Conservation (phyloP, 2,888 invertebrate genomes). For the Octodonta nipae region DNA sequence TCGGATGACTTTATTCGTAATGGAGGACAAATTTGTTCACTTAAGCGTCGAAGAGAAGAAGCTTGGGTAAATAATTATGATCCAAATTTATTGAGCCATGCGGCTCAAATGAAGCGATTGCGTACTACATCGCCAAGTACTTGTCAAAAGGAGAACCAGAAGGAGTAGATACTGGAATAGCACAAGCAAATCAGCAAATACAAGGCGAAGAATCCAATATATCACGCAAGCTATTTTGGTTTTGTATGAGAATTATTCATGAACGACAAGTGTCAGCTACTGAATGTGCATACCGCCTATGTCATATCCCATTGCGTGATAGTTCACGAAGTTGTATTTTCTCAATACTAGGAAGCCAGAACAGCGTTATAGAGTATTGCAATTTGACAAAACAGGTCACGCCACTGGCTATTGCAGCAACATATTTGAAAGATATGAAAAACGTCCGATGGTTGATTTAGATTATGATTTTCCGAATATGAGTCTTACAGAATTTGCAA, state of each 20-base stretch:
- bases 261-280: slow-evolving; percentile 21
- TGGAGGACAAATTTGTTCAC: slow-evolving; percentile 6
- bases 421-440: slow-evolving; percentile 5
- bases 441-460: slow-evolving; percentile 2
- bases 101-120: slow-evolving; percentile 17
- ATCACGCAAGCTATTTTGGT: too few species aligned
- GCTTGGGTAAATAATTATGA: slow-evolving; percentile 17
- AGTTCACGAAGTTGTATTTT: slow-evolving; percentile 4
- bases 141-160: slow-evolving; percentile 10
- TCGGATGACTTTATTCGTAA: slow-evolving; percentile 6
- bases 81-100: too few species aligned
- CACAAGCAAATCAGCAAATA: slow-evolving; percentile 16
- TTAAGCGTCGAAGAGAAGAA: slow-evolving; percentile 9
- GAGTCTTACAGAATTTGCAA: too few species aligned
- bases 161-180: slow-evolving; percentile 9
- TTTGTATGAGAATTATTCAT: too few species aligned
- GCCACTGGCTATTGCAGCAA: slow-evolving; percentile 4
- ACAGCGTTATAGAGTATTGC: slow-evolving; percentile 4
- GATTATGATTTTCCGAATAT: slow-evolving; percentile 3
- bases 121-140: slow-evolving; percentile 13
- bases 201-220: slow-evolving; percentile 15
- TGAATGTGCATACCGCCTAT: slow-evolving; percentile 21
- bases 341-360: slow-evolving; percentile 4
- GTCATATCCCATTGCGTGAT: slow-evolving; percentile 9
- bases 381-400: slow-evolving; percentile 2